Conservation (phyloP, 2,797 vertebrate genomes). For the Schizopygopsis pylzovi region DNA sequence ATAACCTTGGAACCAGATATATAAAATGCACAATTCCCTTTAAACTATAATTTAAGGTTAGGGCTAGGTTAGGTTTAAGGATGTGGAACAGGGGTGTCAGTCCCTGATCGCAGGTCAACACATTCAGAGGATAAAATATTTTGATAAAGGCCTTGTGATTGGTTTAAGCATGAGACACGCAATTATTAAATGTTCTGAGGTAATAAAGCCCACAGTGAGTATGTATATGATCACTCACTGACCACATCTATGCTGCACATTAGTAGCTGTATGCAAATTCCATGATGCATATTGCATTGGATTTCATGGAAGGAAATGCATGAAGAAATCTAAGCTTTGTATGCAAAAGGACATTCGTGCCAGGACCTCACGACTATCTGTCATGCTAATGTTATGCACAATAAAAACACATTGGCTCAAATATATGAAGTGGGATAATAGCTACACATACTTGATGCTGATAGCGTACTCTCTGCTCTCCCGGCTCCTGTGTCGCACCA, state of each 20-base stretch:
- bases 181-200: constrained; percentile 19
- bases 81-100: background rate
- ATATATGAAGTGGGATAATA: constrained; percentile 24
- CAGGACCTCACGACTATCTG: background rate
- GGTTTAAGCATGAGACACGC: background rate
- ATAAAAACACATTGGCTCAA: constrained; percentile 15
- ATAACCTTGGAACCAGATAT: background rate
- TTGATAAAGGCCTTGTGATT: background rate
- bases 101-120: background rate
- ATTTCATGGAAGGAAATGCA: background rate
- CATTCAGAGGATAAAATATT: background rate
- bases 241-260: background rate
- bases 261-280: constrained; percentile 30
- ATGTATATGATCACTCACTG: constrained; percentile 15
- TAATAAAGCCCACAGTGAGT: background rate
- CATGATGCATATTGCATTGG: constrained; percentile 15
- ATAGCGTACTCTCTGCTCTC: constrained; percentile 94
- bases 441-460: constrained; percentile 88
- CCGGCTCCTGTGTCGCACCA: constrained; percentile 92
- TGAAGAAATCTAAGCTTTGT: constrained; percentile 13
- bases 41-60: background rate
- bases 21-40: background rate
- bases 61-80: background rate
- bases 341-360: background rate
- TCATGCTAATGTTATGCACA: background rate